Conservation (phyloP, 2,113 vertebrate species). For the Erythrolamprus reginae region DNA sequence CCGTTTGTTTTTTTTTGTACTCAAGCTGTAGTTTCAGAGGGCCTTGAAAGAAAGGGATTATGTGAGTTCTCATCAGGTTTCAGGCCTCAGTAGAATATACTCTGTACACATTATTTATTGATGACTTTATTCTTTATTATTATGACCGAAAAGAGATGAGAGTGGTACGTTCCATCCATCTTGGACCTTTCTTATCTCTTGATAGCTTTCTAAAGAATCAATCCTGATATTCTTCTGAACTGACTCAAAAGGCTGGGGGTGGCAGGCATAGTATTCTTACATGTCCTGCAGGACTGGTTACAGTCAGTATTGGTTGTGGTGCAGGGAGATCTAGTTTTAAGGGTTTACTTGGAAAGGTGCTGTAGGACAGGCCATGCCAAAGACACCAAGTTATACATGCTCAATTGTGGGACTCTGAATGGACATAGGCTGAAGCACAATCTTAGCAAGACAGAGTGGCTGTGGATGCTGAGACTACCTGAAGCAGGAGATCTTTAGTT, state of each 20-base stretch:
- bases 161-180: not conserved
- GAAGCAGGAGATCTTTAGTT: not conserved
- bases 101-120: not conserved
- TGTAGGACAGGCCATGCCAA: not conserved
- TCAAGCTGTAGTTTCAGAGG: not conserved
- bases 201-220: not conserved
- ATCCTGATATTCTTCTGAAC: not conserved
- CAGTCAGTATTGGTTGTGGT: not conserved
- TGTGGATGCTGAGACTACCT: not conserved
- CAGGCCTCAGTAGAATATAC: not conserved
- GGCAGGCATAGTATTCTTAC: not conserved
- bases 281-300: not conserved
- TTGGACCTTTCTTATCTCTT: not conserved
- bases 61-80: not conserved
- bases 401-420: not conserved
- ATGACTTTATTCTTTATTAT: not conserved
- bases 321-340: no score
- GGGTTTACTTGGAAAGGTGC: not conserved
- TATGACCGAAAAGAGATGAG: not conserved
- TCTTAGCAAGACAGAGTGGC: no score
- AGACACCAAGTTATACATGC: not conserved
- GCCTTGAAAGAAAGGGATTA: not conserved
- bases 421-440: no score
- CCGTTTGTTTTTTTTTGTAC: not conserved
- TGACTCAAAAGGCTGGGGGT: not conserved